These are phyloP conservation scores for Diadophis punctatus DNA, from an alignment of 2,113 vertebrate genomes.

Conservation along the genomic window DNA sequence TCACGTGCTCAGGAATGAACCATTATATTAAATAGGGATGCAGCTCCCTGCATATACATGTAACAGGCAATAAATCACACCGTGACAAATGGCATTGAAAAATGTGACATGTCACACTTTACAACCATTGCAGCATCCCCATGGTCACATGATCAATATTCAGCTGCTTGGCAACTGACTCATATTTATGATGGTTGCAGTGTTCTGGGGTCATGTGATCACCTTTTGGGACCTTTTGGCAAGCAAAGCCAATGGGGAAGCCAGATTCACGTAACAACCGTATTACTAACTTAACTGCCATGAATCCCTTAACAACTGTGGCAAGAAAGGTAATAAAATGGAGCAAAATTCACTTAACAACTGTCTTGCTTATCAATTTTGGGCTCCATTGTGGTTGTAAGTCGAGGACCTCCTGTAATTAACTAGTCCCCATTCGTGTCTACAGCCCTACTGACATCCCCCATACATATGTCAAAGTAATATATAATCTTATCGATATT, in stretches of 20 bases:
- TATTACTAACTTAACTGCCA: not conserved
- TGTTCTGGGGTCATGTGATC: not conserved
- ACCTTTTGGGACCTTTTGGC: not conserved
- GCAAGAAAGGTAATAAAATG: not conserved
- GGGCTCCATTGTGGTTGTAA: not conserved
- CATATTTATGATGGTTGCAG: not conserved
- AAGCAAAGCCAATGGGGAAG: not conserved
- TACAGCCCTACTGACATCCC: not conserved
- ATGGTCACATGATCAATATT: too few species aligned
- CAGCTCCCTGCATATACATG: too few species aligned
- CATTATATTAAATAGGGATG: too few species aligned
- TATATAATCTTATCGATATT: not conserved
- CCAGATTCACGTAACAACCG: not conserved
- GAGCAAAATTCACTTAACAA: not conserved
- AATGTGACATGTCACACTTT: not conserved
- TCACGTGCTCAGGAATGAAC: too few species aligned
- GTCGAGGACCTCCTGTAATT: not conserved
- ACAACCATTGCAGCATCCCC: not conserved
- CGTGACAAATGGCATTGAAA: not conserved
- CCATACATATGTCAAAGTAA: not conserved
- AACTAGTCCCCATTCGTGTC: not conserved
- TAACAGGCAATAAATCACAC: too few species aligned
- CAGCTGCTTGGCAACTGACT: not conserved
- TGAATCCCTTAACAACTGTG: not conserved
- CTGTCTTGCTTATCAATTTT: not conserved